phyloP scores from a whole-genome alignment of 2,113 vertebrate species.

The Cacatua alba region DNA sequence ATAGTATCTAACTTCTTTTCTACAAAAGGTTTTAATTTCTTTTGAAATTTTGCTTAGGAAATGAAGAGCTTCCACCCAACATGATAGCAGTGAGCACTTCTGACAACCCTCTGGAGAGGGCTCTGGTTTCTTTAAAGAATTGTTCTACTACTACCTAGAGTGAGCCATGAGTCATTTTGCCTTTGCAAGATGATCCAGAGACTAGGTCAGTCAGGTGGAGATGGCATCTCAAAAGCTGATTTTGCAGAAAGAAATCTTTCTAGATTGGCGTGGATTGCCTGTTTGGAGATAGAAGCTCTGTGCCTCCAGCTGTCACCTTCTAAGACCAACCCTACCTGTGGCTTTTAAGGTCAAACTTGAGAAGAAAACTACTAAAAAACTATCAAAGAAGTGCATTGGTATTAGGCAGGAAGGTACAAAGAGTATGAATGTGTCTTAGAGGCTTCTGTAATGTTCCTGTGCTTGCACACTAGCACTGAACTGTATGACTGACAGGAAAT shows the following conservation, averaged over 20 bases:
- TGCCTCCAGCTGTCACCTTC: background rate
- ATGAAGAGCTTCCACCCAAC: too few relatives aligned
- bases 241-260: background rate
- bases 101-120: background rate
- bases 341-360: background rate
- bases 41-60: too few relatives aligned
- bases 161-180: background rate
- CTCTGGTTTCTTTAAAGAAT: background rate
- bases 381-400: background rate
- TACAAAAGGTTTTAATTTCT: too few relatives aligned
- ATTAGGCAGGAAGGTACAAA: background rate
- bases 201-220: background rate
- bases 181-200: background rate
- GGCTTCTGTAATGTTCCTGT: background rate
- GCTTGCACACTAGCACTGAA: background rate
- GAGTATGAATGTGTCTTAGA: background rate
- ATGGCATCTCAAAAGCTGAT: background rate
- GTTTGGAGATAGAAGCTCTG: background rate
- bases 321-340: background rate
- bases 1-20: too few relatives aligned
- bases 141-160: background rate
- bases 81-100: background rate
- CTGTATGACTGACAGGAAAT: background rate
- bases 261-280: background rate
- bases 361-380: background rate